Evolutionary conservation across 2,888 invertebrate genomes (phyloP).

Genomic region (Leptinotarsa haldemani): DNA sequence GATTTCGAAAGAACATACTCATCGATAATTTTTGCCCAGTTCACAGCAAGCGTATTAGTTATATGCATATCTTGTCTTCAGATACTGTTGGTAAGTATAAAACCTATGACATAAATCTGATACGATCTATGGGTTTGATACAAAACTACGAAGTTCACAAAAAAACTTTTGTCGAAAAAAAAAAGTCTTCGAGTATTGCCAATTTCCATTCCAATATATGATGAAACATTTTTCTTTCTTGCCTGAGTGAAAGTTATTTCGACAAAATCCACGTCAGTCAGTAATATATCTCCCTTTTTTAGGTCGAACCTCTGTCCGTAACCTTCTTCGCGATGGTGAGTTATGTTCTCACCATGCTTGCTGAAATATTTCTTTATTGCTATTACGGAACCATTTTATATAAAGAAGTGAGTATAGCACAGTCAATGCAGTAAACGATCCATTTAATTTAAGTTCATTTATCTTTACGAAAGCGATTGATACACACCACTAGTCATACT

Average conservation of each 20-base stretch:
- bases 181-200: neutral
- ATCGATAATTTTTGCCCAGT: slow-evolving; percentile 63
- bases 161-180: too few species aligned
- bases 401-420: slow-evolving; percentile 63
- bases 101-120: neutral
- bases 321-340: slow-evolving; percentile 63
- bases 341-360: slow-evolving; percentile 63
- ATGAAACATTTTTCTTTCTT: slow-evolving; percentile 56
- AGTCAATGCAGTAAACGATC: neutral
- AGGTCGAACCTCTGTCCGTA: slow-evolving; percentile 55
- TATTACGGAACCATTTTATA: slow-evolving; percentile 67
- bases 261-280: neutral
- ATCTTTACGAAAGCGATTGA: too few species aligned
- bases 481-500: too few species aligned
- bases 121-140: too few species aligned
- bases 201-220: neutral
- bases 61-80: slow-evolving; percentile 69
- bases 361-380: slow-evolving; percentile 67
- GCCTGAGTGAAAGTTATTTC: slow-evolving; percentile 60
- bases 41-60: slow-evolving; percentile 65
- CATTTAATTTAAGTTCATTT: neutral
- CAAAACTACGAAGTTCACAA: too few species aligned
- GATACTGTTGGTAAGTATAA: slow-evolving; percentile 12
- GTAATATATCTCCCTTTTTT: slow-evolving; percentile 23
- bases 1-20: slow-evolving; percentile 63